A percentile compares a stretch with the other conserved stretches of the same genome.
Conservation (phyloP, 2,113 vertebrate species). For the Rhinoderma darwinii region DNA sequence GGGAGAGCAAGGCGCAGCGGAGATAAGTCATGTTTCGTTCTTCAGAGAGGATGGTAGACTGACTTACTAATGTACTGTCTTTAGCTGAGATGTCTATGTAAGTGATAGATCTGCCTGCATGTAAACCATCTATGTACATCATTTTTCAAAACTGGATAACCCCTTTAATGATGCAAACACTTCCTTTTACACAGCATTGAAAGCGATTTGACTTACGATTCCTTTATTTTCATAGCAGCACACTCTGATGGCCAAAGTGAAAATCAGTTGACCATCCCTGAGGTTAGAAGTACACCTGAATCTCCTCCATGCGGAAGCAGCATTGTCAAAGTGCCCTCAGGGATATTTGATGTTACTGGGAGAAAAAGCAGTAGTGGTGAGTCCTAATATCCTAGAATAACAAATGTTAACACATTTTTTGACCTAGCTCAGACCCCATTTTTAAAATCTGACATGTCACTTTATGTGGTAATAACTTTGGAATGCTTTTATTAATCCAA, state of each 20-base stretch:
- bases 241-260: conserved; percentile 62
- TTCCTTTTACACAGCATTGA: neutral
- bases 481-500: too few species aligned
- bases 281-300: conserved; percentile 70
- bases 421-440: too few species aligned
- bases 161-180: neutral
- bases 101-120: too few species aligned
- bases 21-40: too few species aligned
- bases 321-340: conserved; percentile 89
- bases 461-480: too few species aligned
- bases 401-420: neutral
- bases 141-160: too few species aligned
- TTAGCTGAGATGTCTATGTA: too few species aligned
- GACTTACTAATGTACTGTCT: too few species aligned
- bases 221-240: neutral
- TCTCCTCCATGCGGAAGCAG: conserved; percentile 73
- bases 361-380: conserved; percentile 79
- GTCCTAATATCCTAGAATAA: conserved; percentile 54
- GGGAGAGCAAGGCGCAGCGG: too few species aligned
- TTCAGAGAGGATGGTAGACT: too few species aligned
- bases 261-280: conserved; percentile 69
- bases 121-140: too few species aligned
- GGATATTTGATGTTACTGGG: conserved; percentile 77
- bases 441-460: too few species aligned
- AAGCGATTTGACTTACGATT: neutral